These are phyloP conservation scores for Vollenhovia emeryi DNA, from an alignment of 1,140 invertebrate genomes.

Conservation along the genomic window DNA sequence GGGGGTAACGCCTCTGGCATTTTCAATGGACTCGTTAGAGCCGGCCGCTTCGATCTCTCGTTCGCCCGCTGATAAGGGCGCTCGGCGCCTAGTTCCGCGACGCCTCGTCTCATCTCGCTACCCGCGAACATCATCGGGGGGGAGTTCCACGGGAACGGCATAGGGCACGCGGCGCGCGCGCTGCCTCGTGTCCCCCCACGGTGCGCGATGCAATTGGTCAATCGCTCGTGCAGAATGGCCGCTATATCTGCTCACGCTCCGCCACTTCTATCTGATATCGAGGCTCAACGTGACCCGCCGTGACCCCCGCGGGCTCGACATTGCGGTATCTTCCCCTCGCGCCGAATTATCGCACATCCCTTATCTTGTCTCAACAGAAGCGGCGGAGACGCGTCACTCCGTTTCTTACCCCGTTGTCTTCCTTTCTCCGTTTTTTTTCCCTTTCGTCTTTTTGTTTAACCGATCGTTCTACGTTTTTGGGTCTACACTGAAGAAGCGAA, in stretches of 20 bases:
- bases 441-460: neutral
- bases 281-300: neutral
- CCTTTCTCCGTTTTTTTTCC: neutral
- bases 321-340: neutral
- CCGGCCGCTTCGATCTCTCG: slow-evolving; percentile 17
- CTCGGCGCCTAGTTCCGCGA: neutral
- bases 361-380: neutral
- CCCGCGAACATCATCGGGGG: neutral
- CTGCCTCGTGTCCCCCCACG: neutral
- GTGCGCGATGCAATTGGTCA: slow-evolving; percentile 15
- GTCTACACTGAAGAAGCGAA: neutral
- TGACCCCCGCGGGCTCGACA: neutral
- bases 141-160: neutral
- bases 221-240: slow-evolving; percentile 19
- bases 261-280: slow-evolving; percentile 39
- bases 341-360: neutral
- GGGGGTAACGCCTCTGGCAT: slow-evolving; percentile 36
- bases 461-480: neutral
- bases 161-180: slow-evolving; percentile 22
- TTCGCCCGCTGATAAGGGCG: slow-evolving; percentile 24
- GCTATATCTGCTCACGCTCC: slow-evolving; percentile 48
- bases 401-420: neutral
- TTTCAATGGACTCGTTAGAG: slow-evolving; percentile 38
- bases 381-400: neutral
- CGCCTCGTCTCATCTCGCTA: neutral